Evolutionary conservation across 2,113 vertebrate genomes (phyloP).

Genomic region (Bujurquina vittata): DNA sequence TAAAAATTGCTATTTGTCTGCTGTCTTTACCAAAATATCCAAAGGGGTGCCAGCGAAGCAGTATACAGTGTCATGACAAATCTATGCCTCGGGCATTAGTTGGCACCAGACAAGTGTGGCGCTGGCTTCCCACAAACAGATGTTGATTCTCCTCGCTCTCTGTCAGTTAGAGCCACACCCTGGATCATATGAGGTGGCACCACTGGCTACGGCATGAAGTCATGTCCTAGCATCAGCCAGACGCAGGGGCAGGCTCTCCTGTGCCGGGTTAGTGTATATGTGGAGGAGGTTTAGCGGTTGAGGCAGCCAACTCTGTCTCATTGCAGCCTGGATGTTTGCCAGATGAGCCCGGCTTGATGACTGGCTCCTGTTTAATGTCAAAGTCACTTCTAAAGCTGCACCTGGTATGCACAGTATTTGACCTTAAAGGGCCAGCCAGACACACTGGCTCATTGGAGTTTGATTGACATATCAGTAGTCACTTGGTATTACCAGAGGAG

Average conservation of each 20-base stretch:
- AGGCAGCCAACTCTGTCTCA: conserved; percentile 42
- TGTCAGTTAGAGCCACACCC: conserved; percentile 49
- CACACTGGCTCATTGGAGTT: conserved; percentile 63
- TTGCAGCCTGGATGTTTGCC: conserved; percentile 62
- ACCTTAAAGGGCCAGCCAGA: conserved; percentile 72
- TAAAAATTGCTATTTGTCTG: conserved; percentile 50
- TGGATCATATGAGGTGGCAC: conserved; percentile 63
- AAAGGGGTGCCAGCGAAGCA: conserved; percentile 35
- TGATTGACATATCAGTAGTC: conserved; percentile 65
- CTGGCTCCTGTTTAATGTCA: conserved; percentile 77
- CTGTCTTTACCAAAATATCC: conserved; percentile 56
- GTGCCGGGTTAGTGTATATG: conserved; percentile 45
- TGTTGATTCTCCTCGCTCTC: conserved; percentile 49
- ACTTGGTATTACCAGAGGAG: conserved; percentile 11
- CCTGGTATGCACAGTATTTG: conserved; percentile 73
- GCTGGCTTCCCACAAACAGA: conserved; percentile 57
- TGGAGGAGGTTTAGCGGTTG: conserved; percentile 46
- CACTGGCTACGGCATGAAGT: conserved; percentile 45
- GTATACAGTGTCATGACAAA: conserved; percentile 36
- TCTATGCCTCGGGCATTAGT: conserved; percentile 35
- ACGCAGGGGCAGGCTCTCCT: conserved; percentile 7
- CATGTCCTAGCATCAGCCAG: conserved; percentile 56
- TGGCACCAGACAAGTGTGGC: conserved; percentile 54
- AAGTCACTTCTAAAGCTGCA: conserved; percentile 71
- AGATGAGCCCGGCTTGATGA: conserved; percentile 58